Conservation (phyloP, 2,113 vertebrate species). For the Peucedramus taeniatus region DNA sequence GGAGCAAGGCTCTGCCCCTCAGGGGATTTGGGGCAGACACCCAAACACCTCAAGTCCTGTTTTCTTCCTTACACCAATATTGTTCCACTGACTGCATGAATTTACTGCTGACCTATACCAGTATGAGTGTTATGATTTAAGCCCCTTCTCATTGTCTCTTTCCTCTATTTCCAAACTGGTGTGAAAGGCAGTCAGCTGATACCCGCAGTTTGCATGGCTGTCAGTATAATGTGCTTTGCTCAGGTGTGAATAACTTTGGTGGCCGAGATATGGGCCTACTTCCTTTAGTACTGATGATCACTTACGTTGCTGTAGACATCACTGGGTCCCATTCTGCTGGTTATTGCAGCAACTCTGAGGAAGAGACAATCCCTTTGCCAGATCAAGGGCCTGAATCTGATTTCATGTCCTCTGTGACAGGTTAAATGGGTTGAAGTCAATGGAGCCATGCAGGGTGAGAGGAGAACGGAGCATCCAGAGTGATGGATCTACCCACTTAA, state of each 20-base stretch:
- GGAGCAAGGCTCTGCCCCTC: neutral
- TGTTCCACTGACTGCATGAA: neutral
- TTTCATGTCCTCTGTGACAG: neutral
- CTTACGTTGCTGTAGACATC: neutral
- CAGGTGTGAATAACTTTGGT: neutral
- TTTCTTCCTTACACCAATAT: neutral
- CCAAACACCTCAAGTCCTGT: neutral
- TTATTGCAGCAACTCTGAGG: neutral
- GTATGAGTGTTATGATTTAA: neutral
- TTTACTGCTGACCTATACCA: neutral
- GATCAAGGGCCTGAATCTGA: neutral
- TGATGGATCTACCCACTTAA: conserved; percentile 37
- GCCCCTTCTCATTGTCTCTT: neutral
- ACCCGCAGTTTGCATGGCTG: neutral
- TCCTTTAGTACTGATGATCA: neutral
- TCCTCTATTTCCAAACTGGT: neutral
- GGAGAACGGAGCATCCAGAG: rapidly evolving
- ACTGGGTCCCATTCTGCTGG: neutral
- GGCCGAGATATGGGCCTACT: neutral
- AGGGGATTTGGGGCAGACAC: neutral
- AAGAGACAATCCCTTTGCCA: neutral
- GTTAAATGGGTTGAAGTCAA: neutral
- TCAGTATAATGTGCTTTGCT: neutral
- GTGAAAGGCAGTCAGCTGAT: neutral
- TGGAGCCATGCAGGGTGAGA: neutral